Percentiles rank a stretch among this genome's conserved stretches.
These are phyloP conservation scores for Masticophis lateralis DNA, from an alignment of 2,797 vertebrate genomes.

Conservation along the genomic window DNA sequence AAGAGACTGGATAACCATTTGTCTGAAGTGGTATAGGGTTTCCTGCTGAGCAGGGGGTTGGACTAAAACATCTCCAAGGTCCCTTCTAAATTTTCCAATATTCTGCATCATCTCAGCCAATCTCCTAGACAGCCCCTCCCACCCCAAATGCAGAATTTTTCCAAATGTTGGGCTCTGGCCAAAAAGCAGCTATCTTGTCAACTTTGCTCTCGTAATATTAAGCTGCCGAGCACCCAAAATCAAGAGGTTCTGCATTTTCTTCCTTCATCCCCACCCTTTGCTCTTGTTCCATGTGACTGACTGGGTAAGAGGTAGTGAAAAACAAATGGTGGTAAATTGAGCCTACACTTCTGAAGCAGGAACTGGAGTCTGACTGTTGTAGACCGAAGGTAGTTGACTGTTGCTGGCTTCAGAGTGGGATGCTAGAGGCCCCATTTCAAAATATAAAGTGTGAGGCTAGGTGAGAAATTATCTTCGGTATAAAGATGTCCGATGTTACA, in stretches of 20 bases:
- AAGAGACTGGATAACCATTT: background rate
- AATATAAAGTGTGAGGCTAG: background rate
- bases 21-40: background rate
- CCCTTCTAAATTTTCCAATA: background rate
- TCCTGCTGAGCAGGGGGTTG: background rate
- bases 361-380: background rate
- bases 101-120: background rate
- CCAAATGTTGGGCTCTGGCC: background rate
- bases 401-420: background rate
- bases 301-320: background rate
- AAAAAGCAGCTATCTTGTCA: background rate
- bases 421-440: background rate
- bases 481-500: background rate
- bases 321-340: background rate
- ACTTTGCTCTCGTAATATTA: background rate
- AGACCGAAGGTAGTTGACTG: background rate
- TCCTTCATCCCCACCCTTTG: background rate
- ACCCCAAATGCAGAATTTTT: background rate
- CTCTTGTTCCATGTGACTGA: background rate
- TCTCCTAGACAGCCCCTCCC: background rate
- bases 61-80: background rate
- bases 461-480: background rate
- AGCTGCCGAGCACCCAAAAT: background rate
- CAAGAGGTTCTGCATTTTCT: background rate
- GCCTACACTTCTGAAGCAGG: background rate